phyloP scores from a whole-genome alignment of 2,113 vertebrate genomes.

The Mola mola region DNA sequence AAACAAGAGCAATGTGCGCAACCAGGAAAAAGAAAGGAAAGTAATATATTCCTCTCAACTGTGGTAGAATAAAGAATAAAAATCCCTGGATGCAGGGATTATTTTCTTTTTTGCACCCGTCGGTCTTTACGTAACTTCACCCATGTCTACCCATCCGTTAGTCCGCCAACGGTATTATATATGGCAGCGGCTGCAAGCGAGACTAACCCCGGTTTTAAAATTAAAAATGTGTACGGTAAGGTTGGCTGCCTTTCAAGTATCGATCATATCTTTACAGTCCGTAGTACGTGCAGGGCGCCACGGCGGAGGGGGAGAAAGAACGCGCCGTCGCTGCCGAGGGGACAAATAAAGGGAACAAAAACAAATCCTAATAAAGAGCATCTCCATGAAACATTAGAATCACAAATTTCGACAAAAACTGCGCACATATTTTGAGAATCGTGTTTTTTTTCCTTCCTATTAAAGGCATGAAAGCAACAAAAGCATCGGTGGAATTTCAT shows the following conservation, averaged over 20 bases:
- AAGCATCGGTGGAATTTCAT: slow-evolving; percentile 25
- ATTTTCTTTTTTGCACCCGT: neutral
- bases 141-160: neutral
- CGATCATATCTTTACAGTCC: neutral
- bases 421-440: neutral
- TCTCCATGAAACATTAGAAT: neutral
- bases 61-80: slow-evolving; percentile 4
- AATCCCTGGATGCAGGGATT: rapidly evolving
- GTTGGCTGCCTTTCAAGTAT: slow-evolving; percentile 14
- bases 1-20: too few relatives aligned
- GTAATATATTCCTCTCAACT: too few relatives aligned
- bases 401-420: neutral
- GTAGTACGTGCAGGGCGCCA: slow-evolving; percentile 25
- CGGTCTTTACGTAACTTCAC: slow-evolving; percentile 21
- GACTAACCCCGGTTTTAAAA: neutral
- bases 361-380: neutral
- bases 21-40: neutral
- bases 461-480: slow-evolving; percentile 15
- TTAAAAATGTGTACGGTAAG: neutral
- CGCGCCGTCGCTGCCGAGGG: slow-evolving; percentile 42
- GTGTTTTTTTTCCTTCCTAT: neutral
- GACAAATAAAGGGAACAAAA: slow-evolving; percentile 13
- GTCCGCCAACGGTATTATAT: too few relatives aligned
- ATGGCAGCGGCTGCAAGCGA: neutral
- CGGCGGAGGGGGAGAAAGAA: slow-evolving; percentile 44